phyloP scores from a whole-genome alignment of 2,113 vertebrate genomes.

The Burhinus oedicnemus region DNA sequence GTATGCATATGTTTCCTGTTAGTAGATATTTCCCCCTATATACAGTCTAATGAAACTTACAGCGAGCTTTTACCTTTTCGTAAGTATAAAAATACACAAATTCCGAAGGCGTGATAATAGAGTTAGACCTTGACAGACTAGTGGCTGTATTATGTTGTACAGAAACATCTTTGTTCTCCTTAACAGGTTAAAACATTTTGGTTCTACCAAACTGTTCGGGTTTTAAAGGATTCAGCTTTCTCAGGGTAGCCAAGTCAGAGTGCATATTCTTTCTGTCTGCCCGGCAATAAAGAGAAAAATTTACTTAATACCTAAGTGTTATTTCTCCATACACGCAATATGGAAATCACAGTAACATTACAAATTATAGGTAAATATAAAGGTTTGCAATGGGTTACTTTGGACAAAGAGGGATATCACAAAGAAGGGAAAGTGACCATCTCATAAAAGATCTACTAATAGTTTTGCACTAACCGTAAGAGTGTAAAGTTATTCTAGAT shows the following conservation, averaged over 20 bases:
- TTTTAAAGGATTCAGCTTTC: background rate
- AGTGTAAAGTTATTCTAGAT: background rate
- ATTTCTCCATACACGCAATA: background rate
- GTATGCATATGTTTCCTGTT: conserved; percentile 26
- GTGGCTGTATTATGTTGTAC: background rate
- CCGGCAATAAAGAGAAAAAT: background rate
- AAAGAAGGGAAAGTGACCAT: background rate
- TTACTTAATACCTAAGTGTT: background rate
- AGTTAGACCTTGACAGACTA: background rate
- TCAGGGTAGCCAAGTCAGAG: background rate
- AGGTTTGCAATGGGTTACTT: background rate
- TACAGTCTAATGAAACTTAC: conserved; percentile 8
- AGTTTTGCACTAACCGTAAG: background rate
- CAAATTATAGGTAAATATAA: background rate
- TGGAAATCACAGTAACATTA: background rate
- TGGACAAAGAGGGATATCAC: background rate
- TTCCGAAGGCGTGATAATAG: background rate
- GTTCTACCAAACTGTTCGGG: background rate
- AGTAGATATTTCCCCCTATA: conserved; percentile 57
- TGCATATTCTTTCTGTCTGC: background rate
- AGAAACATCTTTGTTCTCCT: background rate
- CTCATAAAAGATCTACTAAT: background rate
- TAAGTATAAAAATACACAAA: conserved; percentile 17
- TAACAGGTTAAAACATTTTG: background rate
- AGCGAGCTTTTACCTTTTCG: conserved; percentile 2